Evolutionary conservation across 1,140 invertebrate species (phyloP).

Genomic region (Metaphire vulgaris): DNA sequence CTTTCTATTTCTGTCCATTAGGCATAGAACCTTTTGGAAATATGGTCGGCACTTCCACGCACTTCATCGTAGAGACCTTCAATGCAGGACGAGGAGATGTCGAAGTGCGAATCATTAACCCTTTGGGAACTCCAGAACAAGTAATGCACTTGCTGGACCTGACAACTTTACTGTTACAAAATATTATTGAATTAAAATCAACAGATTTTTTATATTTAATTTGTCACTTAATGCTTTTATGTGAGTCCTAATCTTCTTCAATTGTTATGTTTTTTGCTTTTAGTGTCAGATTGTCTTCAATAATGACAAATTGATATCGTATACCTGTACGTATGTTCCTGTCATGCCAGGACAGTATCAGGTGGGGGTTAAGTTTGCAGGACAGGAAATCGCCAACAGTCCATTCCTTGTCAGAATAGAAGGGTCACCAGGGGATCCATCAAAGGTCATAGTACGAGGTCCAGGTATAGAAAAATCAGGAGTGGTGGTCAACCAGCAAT

Average conservation of each 20-base stretch:
- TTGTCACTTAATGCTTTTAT: no score
- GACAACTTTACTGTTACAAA: no score
- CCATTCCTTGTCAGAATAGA: slow-evolving; percentile 45
- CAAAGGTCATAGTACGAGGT: slow-evolving; percentile 69
- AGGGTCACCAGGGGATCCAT: slow-evolving; percentile 68
- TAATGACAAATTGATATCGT: neutral
- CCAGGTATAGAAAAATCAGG: slow-evolving; percentile 68
- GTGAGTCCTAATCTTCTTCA: no score
- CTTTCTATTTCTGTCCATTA: no score
- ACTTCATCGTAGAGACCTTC: slow-evolving; percentile 82
- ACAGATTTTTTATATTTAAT: no score
- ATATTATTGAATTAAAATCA: no score
- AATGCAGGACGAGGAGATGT: slow-evolving; percentile 74
- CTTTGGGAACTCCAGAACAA: no score
- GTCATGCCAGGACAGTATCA: slow-evolving; percentile 94
- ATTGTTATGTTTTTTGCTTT: neutral
- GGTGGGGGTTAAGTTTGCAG: slow-evolving; percentile 83
- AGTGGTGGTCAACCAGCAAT: neutral
- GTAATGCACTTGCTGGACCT: no score
- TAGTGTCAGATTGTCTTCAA: neutral
- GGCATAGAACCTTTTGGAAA: slow-evolving; percentile 70
- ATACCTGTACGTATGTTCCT: slow-evolving; percentile 57
- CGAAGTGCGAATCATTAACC: slow-evolving; percentile 68
- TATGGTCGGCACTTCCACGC: slow-evolving; percentile 69
- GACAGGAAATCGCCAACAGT: slow-evolving; percentile 75